A percentile compares a stretch with the other conserved stretches of the same genome.
phyloP scores from a whole-genome alignment of 2,797 vertebrate genomes.

The Lagorchestes hirsutus region DNA sequence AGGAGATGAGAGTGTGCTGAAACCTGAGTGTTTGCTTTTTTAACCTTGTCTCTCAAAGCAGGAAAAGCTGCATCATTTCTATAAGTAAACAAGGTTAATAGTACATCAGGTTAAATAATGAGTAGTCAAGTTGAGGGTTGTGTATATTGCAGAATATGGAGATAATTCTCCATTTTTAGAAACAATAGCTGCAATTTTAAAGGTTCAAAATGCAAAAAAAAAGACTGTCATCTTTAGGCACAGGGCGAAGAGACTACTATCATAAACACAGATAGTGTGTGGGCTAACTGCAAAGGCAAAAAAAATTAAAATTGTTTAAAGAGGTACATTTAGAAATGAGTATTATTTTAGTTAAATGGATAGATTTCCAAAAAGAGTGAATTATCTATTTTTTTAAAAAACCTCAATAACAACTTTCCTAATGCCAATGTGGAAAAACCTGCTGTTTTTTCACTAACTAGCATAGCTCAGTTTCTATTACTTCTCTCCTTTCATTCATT shows the following conservation, averaged over 20 bases:
- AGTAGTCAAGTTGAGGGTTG: conserved; percentile 39
- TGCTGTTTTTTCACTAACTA: background rate
- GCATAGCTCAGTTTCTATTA: background rate
- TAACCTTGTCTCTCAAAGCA: conserved; percentile 27
- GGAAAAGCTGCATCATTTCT: conserved; percentile 36
- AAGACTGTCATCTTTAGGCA: conserved; percentile 45
- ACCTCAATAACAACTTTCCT: background rate
- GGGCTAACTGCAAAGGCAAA: conserved; percentile 9
- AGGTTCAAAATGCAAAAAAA: background rate
- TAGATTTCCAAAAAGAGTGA: conserved; percentile 29
- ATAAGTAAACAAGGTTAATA: conserved; percentile 27
- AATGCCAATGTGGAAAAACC: background rate
- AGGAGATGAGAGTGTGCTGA: conserved; percentile 53
- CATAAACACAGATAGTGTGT: conserved; percentile 9
- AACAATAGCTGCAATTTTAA: conserved; percentile 46
- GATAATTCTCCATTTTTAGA: conserved; percentile 17
- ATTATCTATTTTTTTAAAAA: conserved; percentile 19
- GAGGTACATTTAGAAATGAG: conserved; percentile 2
- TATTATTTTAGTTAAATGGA: conserved; percentile 34
- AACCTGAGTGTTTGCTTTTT: background rate
- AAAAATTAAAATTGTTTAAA: conserved; percentile 48
- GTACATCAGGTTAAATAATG: conserved; percentile 14
- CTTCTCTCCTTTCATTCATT: background rate
- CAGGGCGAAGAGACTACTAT: conserved; percentile 21
- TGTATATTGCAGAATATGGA: conserved; percentile 9